phyloP scores from a whole-genome alignment of 2,797 vertebrate genomes.

The Mareca penelope region DNA sequence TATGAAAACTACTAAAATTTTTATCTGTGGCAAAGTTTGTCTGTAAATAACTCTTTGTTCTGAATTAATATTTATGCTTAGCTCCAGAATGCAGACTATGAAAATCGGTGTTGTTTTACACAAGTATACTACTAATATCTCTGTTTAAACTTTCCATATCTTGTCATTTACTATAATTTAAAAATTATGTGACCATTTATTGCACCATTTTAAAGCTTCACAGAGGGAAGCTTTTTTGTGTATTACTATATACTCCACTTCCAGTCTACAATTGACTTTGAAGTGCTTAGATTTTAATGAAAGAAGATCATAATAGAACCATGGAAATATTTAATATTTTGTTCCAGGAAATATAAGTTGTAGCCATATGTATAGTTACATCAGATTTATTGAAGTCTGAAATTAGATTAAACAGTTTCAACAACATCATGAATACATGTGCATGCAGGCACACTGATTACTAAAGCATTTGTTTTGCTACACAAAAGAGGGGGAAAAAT shows the following conservation, averaged over 20 bases:
- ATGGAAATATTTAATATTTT: neutral
- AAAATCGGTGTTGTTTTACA: conserved; percentile 68
- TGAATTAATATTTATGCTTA: neutral
- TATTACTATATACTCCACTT: neutral
- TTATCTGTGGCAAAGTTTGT: neutral
- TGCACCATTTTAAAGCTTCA: neutral
- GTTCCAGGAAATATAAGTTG: neutral
- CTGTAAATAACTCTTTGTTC: neutral
- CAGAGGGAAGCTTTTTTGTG: neutral
- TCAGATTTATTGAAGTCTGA: neutral
- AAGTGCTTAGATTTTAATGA: neutral
- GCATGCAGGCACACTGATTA: neutral
- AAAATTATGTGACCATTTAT: conserved; percentile 6
- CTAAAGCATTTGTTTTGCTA: neutral
- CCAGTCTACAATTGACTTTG: neutral
- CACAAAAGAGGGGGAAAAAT: neutral
- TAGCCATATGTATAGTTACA: neutral
- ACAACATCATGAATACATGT: neutral
- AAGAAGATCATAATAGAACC: neutral
- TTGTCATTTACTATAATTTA: conserved; percentile 74
- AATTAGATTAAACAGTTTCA: neutral
- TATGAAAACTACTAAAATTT: neutral
- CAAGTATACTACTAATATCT: conserved; percentile 72
- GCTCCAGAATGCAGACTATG: conserved; percentile 23
- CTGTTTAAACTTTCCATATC: conserved; percentile 41